Conservation (phyloP, 2,888 invertebrate genomes). For the Eremobia ochroleuca region DNA sequence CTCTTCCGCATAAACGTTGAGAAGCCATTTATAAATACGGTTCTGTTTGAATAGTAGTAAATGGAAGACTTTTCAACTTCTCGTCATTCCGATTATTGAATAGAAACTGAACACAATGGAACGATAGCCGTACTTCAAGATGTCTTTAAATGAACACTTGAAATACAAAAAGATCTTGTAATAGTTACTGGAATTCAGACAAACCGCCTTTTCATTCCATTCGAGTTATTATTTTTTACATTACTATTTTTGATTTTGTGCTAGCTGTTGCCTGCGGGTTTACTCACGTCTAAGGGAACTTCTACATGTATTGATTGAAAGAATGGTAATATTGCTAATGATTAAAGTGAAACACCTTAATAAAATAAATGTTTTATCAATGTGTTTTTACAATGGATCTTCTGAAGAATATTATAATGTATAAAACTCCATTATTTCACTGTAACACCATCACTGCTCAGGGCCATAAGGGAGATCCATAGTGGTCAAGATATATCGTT, state of each 20-base stretch:
- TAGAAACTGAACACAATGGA: constrained; percentile 35
- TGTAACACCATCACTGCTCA: constrained; percentile 17
- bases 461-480: constrained; percentile 30
- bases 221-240: not conserved
- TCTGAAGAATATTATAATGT: not conserved
- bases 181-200: constrained; percentile 7
- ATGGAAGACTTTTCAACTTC: constrained; percentile 33
- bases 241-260: not conserved
- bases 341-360: too few relatives aligned
- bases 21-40: constrained; percentile 33
- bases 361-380: too few relatives aligned
- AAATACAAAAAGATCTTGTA: constrained; percentile 32
- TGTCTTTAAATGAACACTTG: constrained; percentile 43
- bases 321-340: too few relatives aligned
- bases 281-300: not conserved
- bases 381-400: not conserved
- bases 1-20: not conserved
- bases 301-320: too few relatives aligned
- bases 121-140: constrained; percentile 38
- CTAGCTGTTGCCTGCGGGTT: not conserved
- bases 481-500: constrained; percentile 37
- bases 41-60: constrained; percentile 37
- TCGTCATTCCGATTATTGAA: constrained; percentile 29
- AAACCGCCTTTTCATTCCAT: constrained; percentile 25
- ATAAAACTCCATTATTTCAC: constrained; percentile 10